Evolutionary conservation across 2,888 invertebrate species (phyloP), one percentile per base, ranked within the genome.

Genomic region (Rhopalosiphum nymphaeae): DNA sequence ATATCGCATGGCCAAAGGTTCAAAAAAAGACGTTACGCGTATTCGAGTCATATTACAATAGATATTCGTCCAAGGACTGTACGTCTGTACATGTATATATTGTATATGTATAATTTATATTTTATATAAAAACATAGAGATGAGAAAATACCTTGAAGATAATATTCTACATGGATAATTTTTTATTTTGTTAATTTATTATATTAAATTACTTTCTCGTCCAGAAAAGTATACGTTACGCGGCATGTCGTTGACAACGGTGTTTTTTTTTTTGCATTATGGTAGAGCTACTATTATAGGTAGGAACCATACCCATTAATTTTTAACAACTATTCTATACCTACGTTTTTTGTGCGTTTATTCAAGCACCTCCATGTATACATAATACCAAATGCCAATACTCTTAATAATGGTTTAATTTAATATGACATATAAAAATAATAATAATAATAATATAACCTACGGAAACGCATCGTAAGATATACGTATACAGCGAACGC

Each of bases 291-390:
- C 36, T 36, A 9, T 42, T 21, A 21, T 78, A 78, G 36, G 78
- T 78, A 78, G 36, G 36, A n/a, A 61, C 46, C n/a, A 21, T 46
- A 61, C 46, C 61, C 25, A 46, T 90, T 90, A 21, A 61, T 67
- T 90, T 90, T 90, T 90, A 90, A 90, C 61, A n/a, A 46, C 46
- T 46, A 67, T 89, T 67, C 3, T 44, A 36, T 78, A 90, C 61
- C 53, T 21, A 53, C 16, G n/a, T 46, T 61, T n/a, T 61, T 46
- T 67, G 25, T 26, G 9, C 1, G 26, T 67, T n/a, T 67, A 67
- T 67, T 67, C 67, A 67, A 67, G 36, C n/a, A 67, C 67, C 67
- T 67, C 21, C 7, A 11, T 61, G 10, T 29, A 36, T 36, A n/a
- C 29, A 3, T 29, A 3, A 29, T 10, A 67, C 16, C 16, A 5